phyloP scores from a whole-genome alignment of 2,797 vertebrate genomes.

The Pseudomugil tenellus region DNA sequence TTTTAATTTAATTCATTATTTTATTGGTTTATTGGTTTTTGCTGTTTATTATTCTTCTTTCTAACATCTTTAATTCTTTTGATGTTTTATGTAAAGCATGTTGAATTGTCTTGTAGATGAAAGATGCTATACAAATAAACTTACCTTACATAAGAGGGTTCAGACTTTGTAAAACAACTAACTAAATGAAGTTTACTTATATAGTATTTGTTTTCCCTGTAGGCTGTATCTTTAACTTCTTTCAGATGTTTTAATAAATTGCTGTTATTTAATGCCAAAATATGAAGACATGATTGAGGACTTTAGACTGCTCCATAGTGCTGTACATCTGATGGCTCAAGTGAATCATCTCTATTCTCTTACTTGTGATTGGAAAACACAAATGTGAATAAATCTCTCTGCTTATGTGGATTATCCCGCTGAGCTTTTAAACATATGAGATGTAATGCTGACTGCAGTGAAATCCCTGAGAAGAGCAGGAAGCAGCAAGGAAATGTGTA shows the following conservation, averaged over 20 bases:
- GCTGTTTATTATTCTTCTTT: too few species aligned
- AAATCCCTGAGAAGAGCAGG: slow-evolving; percentile 68
- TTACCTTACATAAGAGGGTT: too few species aligned
- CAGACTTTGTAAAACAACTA: not conserved
- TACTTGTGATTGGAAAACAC: slow-evolving; percentile 14
- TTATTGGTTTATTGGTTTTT: too few species aligned
- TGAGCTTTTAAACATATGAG: slow-evolving; percentile 67
- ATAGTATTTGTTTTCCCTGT: not conserved
- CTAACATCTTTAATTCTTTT: too few species aligned
- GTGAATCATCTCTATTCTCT: slow-evolving; percentile 24
- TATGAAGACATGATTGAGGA: not conserved
- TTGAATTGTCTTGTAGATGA: too few species aligned
- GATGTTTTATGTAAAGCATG: too few species aligned
- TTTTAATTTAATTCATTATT: too few species aligned
- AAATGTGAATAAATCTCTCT: slow-evolving; percentile 13
- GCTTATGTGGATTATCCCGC: slow-evolving; percentile 9
- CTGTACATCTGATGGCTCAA: slow-evolving; percentile 21
- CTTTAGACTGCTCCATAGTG: slow-evolving; percentile 7
- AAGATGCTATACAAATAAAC: too few species aligned
- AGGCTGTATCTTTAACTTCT: not conserved
- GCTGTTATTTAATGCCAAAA: not conserved
- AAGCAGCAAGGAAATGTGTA: slow-evolving; percentile 60
- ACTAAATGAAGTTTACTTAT: not conserved
- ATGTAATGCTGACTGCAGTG: slow-evolving; percentile 45
- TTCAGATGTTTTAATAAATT: not conserved